Percentiles rank a stretch among this genome's conserved stretches.
Evolutionary conservation across 2,797 vertebrate genomes (phyloP).

Genomic region (Pangasius larnaudii): DNA sequence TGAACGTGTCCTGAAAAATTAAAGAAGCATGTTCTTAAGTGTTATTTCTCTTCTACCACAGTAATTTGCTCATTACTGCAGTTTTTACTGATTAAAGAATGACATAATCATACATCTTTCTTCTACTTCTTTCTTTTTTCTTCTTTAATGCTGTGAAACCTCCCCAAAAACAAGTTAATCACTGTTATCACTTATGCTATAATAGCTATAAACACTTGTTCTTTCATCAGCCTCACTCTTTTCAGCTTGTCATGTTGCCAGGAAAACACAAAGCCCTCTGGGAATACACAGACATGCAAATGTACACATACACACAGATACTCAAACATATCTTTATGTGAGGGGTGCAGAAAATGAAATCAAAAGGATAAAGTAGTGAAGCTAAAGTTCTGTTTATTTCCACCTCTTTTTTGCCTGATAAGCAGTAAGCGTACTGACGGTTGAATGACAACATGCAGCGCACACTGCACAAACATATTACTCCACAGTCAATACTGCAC

Average conservation of each 20-base stretch:
- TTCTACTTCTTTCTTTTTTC: background rate
- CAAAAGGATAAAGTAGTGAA: background rate
- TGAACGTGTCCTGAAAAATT: background rate
- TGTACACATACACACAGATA: background rate
- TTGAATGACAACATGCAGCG: background rate
- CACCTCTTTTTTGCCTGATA: background rate
- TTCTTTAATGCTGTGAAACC: background rate
- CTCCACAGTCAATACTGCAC: background rate
- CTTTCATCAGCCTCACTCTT: background rate
- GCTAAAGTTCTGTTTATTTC: background rate
- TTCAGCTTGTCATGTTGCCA: background rate
- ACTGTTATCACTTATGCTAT: background rate
- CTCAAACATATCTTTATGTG: background rate
- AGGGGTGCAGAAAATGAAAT: background rate
- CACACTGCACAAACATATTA: background rate
- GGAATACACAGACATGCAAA: background rate
- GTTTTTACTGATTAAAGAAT: background rate
- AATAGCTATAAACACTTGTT: background rate
- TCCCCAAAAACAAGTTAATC: background rate
- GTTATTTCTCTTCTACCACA: background rate
- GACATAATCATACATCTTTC: background rate
- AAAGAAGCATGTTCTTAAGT: background rate
- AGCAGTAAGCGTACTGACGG: background rate
- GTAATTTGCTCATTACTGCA: background rate
- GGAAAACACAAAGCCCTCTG: background rate